phyloP scores from a whole-genome alignment of 2,888 invertebrate genomes.

The Gastrophysa polygoni region DNA sequence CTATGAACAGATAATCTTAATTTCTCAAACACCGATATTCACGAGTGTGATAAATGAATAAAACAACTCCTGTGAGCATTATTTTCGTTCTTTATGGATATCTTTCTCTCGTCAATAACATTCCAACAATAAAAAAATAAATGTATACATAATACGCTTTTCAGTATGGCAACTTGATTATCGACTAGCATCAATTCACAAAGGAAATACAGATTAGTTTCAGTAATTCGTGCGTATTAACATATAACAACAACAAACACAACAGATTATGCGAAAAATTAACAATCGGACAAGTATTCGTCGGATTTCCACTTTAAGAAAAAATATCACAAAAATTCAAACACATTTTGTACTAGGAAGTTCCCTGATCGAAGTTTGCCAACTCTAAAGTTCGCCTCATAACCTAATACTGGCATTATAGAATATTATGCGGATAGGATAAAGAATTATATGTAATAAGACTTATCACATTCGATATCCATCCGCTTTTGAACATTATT shows the following conservation, averaged over 20 bases:
- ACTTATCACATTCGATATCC: too few relatives aligned
- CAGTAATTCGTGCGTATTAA: not conserved
- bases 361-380: not conserved
- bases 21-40: too few relatives aligned
- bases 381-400: too few relatives aligned
- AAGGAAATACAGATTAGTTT: not conserved
- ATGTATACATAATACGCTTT: conserved; percentile 1
- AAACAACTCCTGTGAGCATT: not conserved
- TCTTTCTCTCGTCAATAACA: not conserved
- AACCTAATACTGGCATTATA: too few relatives aligned
- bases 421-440: too few relatives aligned
- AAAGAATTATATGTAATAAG: too few relatives aligned
- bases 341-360: not conserved
- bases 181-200: conserved; percentile 8
- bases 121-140: conserved; percentile 8
- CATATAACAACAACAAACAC: not conserved
- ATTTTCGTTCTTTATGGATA: too few relatives aligned
- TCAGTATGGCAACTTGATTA: conserved; percentile 10
- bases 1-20: too few relatives aligned
- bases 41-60: not conserved
- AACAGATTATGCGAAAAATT: not conserved
- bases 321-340: not conserved
- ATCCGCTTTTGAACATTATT: too few relatives aligned
- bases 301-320: not conserved
- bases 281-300: not conserved